A percentile compares a stretch with the other conserved stretches of the same genome.
These are phyloP conservation scores for Glaucidium brasilianum DNA, from an alignment of 2,113 vertebrate species.

Conservation along the genomic window DNA sequence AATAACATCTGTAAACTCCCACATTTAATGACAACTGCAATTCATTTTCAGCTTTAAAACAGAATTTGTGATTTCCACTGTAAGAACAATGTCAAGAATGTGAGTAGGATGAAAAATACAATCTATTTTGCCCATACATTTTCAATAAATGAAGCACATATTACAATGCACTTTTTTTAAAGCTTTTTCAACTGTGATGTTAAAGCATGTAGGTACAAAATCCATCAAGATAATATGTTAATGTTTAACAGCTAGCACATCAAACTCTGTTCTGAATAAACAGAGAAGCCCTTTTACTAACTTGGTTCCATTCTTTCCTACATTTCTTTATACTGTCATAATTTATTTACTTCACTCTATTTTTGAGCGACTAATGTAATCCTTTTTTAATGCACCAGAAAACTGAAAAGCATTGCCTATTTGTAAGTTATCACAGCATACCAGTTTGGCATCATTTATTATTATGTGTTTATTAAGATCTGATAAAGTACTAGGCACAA, in stretches of 20 bases:
- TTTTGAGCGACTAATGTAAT: constrained; percentile 34
- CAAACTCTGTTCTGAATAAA: constrained; percentile 39
- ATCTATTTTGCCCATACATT: constrained; percentile 11
- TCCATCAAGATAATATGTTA: constrained; percentile 47
- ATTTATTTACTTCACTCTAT: constrained; percentile 35
- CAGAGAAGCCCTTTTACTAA: constrained; percentile 1
- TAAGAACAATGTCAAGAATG: background rate
- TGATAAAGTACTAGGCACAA: background rate
- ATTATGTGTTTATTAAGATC: background rate
- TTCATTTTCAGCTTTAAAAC: constrained; percentile 34
- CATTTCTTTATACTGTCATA: constrained; percentile 41
- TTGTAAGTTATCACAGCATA: background rate
- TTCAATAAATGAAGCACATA: constrained; percentile 28
- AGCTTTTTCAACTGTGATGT: constrained; percentile 17
- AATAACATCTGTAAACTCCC: constrained; percentile 37
- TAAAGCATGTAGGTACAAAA: constrained; percentile 46
- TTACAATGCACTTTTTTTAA: constrained; percentile 15
- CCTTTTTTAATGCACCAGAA: constrained; percentile 4
- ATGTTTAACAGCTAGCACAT: constrained; percentile 44
- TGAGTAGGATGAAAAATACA: background rate
- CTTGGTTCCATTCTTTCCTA: background rate
- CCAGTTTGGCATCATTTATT: background rate
- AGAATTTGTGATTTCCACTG: constrained; percentile 3
- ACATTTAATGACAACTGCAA: constrained; percentile 14
- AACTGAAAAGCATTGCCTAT: background rate